These are phyloP conservation scores for Malurus elegans DNA, from an alignment of 2,113 vertebrate genomes.

Conservation along the genomic window DNA sequence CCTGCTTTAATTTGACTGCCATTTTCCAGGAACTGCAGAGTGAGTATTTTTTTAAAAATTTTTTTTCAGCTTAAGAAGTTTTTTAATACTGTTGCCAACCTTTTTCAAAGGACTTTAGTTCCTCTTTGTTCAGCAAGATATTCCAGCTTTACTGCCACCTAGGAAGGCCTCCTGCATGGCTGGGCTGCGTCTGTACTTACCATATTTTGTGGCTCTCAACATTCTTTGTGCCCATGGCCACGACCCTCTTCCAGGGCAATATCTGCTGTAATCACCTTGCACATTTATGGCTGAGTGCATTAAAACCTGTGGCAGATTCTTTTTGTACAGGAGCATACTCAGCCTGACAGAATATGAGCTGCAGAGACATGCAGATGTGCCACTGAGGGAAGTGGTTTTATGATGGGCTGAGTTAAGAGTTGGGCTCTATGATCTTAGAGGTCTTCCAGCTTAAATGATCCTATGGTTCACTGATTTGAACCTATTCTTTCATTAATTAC, in stretches of 20 bases:
- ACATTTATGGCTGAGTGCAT: neutral
- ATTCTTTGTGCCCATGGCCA: neutral
- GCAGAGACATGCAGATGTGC: neutral
- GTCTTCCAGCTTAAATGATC: neutral
- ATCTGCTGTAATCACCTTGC: neutral
- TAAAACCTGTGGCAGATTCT: neutral
- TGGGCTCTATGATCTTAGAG: neutral
- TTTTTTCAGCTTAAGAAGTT: neutral
- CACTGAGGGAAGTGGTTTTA: neutral
- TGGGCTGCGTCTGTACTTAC: neutral
- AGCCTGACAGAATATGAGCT: neutral
- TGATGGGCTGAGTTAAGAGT: neutral
- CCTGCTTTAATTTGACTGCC: neutral
- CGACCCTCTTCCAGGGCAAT: neutral
- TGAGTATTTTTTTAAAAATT: fast-evolving
- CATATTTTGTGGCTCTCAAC: fast-evolving
- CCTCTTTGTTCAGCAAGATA: neutral
- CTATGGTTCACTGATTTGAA: neutral
- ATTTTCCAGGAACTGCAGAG: neutral
- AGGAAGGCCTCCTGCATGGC: neutral
- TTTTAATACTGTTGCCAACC: neutral
- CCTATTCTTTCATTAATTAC: neutral
- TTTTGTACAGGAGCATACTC: neutral
- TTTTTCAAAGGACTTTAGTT: neutral
- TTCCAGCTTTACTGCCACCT: neutral